Evolutionary conservation across 2,888 invertebrate species (phyloP).

Genomic region (Dolichopus griseipennis): DNA sequence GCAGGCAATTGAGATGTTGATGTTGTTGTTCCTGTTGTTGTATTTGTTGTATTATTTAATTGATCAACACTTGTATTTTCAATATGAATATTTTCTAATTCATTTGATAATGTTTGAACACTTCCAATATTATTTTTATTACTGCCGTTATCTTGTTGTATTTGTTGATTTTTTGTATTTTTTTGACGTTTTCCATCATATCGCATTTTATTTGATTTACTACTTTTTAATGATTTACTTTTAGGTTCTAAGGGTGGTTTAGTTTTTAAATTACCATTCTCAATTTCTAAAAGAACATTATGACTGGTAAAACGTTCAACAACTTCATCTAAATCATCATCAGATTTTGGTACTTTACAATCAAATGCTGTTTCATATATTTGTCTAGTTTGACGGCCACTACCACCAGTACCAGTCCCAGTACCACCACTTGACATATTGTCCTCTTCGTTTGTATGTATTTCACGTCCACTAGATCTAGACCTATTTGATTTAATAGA

Average conservation of each 20-base stretch:
- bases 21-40: slow-evolving; percentile 40
- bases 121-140: slow-evolving; percentile 23
- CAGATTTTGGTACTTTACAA: slow-evolving; percentile 73
- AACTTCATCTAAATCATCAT: slow-evolving; percentile 69
- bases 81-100: slow-evolving; percentile 56
- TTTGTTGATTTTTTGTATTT: slow-evolving; percentile 40
- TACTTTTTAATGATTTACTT: slow-evolving; percentile 30
- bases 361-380: slow-evolving; percentile 86
- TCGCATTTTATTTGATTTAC: slow-evolving; percentile 45
- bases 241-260: slow-evolving; percentile 17
- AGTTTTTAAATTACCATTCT: slow-evolving; percentile 33
- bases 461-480: slow-evolving; percentile 4
- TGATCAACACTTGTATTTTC: slow-evolving; percentile 32
- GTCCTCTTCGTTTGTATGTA: slow-evolving; percentile 31
- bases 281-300: slow-evolving; percentile 57
- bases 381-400: slow-evolving; percentile 52
- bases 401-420: slow-evolving; percentile 34
- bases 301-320: slow-evolving; percentile 75
- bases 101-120: slow-evolving; percentile 36
- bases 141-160: slow-evolving; percentile 32
- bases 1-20: slow-evolving; percentile 55
- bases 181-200: slow-evolving; percentile 39
- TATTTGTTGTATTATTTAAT: slow-evolving; percentile 46
- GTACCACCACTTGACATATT: slow-evolving; percentile 45
- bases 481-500: neutral